A percentile compares a stretch with the other conserved stretches of the same genome.
Conservation (phyloP, 2,888 invertebrate species). For the Coelopa pilipes region DNA sequence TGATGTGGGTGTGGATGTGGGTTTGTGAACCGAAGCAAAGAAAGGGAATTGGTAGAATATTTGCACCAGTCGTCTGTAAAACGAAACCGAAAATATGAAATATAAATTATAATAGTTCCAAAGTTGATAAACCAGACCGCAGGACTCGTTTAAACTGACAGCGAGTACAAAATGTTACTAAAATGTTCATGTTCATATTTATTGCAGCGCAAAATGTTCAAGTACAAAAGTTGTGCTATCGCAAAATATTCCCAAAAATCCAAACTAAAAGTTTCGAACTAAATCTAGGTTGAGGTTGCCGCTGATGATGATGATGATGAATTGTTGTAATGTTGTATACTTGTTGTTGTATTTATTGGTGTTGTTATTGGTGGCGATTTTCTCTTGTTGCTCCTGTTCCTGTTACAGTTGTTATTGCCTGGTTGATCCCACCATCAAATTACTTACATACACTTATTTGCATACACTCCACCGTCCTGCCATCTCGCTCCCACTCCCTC, state of each 20-base stretch:
- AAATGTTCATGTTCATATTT: neutral
- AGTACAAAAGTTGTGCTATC: neutral
- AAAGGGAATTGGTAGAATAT: too few species aligned
- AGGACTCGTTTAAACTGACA: too few species aligned
- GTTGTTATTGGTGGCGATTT: too few species aligned
- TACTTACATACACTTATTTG: constrained; percentile 23
- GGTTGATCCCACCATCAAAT: constrained; percentile 13
- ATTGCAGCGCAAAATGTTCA: neutral
- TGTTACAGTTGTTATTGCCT: neutral
- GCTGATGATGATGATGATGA: neutral
- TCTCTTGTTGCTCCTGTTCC: too few species aligned
- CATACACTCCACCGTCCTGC: neutral
- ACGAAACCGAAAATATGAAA: neutral
- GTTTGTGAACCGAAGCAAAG: too few species aligned
- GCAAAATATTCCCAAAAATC: neutral
- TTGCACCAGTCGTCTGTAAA: too few species aligned
- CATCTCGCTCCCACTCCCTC: neutral
- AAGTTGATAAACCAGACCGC: too few species aligned
- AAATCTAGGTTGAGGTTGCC: neutral
- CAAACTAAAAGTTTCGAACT: neutral
- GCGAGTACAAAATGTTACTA: neutral
- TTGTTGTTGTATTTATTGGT: too few species aligned
- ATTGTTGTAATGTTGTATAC: too few species aligned
- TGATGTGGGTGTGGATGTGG: too few species aligned
- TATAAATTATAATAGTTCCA: too few species aligned